A percentile compares a stretch with the other conserved stretches of the same genome.
Evolutionary conservation across 2,797 vertebrate species (phyloP).

Genomic region (Aldrovandia affinis): DNA sequence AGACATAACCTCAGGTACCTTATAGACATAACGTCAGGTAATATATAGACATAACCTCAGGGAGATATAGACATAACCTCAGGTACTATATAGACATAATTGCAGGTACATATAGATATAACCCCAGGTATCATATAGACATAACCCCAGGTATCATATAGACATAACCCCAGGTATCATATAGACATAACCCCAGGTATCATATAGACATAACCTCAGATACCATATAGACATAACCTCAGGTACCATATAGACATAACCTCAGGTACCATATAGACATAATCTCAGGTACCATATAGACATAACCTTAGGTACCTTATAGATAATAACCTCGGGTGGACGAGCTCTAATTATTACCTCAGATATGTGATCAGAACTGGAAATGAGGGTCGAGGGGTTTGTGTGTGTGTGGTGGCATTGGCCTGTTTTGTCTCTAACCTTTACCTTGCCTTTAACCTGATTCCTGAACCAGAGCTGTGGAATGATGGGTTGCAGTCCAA

Average conservation of each 20-base stretch:
- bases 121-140: no score
- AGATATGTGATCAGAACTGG: neutral
- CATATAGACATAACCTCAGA: no score
- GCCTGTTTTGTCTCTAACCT: neutral
- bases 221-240: conserved; percentile 1
- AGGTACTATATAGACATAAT: conserved; percentile 64
- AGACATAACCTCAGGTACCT: conserved; percentile 96
- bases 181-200: no score
- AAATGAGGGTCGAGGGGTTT: neutral
- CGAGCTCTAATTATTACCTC: neutral
- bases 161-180: no score
- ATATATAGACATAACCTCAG: no score
- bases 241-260: neutral
- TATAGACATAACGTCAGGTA: no score
- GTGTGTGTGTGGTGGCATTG: neutral
- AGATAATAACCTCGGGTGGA: no score
- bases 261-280: conserved; percentile 70
- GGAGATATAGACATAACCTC: no score
- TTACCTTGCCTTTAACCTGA: conserved; percentile 29
- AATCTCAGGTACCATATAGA: conserved; percentile 82
- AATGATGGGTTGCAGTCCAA: conserved; percentile 94
- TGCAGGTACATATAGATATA: no score
- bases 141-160: no score
- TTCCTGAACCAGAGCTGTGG: conserved; percentile 83
- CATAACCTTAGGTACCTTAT: conserved; percentile 26